Percentiles rank a stretch among this genome's conserved stretches.
Evolutionary conservation across 2,888 invertebrate genomes (phyloP).

Genomic region (Diarsia mendica): DNA sequence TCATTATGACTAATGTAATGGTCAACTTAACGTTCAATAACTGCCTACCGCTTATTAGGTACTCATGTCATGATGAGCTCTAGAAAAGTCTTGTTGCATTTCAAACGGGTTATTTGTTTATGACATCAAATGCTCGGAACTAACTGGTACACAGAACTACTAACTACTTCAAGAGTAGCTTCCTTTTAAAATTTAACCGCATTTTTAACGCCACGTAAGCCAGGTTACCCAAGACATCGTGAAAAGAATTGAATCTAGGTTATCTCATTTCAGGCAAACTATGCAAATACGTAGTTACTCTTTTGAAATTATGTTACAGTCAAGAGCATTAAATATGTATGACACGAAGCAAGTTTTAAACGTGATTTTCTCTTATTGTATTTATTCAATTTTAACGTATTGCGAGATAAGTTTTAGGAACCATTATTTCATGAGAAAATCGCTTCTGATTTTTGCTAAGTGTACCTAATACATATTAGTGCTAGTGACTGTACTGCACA

Average conservation of each 20-base stretch:
- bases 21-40: conserved; percentile 53
- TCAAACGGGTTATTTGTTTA: conserved; percentile 10
- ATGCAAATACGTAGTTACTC: conserved; percentile 11
- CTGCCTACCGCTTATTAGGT: conserved; percentile 43
- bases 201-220: not conserved
- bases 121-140: not conserved
- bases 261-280: conserved; percentile 11
- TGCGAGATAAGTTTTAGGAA: no score
- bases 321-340: no score
- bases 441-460: no score
- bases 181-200: not conserved
- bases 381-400: no score
- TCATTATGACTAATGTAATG: conserved; percentile 65
- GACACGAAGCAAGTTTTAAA: no score
- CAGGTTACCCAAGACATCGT: not conserved
- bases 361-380: no score
- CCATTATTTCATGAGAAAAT: no score
- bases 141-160: not conserved
- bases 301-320: conserved; percentile 23
- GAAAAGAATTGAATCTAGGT: conserved; percentile 27
- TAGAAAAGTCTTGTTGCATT: conserved; percentile 38
- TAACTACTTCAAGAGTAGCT: not conserved
- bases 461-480: no score
- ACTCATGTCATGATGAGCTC: conserved; percentile 52
- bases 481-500: not conserved